These are phyloP conservation scores for Tokudaia tokunoshimensis DNA, from an alignment of 2,797 vertebrate genomes.

Conservation along the genomic window DNA sequence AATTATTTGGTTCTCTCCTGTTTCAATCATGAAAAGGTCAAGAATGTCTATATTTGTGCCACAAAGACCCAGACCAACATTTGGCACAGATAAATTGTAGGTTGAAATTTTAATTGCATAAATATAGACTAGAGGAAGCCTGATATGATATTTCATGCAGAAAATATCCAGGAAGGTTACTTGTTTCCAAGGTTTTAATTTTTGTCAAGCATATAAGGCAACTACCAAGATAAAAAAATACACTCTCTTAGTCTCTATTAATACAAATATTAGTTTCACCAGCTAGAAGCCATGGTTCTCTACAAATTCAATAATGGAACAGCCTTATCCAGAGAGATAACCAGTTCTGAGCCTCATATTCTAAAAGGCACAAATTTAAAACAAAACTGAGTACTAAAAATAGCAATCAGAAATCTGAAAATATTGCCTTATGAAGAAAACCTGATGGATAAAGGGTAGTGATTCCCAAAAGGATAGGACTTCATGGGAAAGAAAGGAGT, in stretches of 20 bases:
- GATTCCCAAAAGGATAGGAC: constrained; percentile 16
- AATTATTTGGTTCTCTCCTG: constrained; percentile 18
- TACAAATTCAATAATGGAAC: constrained; percentile 19
- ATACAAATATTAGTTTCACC: constrained; percentile 45
- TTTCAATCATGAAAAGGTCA: constrained; percentile 70
- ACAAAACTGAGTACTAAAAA: constrained; percentile 47
- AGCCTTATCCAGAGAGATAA: constrained; percentile 41
- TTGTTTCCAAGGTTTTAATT: constrained; percentile 57
- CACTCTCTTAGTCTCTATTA: constrained; percentile 52
- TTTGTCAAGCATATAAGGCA: constrained; percentile 57
- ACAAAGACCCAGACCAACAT: constrained; percentile 56
- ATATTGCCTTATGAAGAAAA: constrained; percentile 57
- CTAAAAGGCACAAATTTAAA: constrained; percentile 69
- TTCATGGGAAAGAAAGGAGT: not conserved
- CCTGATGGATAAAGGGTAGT: not conserved
- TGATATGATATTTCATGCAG: constrained; percentile 61
- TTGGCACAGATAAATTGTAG: constrained; percentile 64
- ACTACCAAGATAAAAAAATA: constrained; percentile 43
- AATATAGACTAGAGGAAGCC: constrained; percentile 26
- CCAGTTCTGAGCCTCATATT: constrained; percentile 46
- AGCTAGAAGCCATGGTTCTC: constrained; percentile 41
- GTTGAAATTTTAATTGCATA: constrained; percentile 67
- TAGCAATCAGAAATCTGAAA: constrained; percentile 67
- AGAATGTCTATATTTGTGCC: constrained; percentile 62
- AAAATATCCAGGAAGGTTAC: constrained; percentile 39